These are phyloP conservation scores for Propithecus deckenii DNA, from an alignment of 2,797 vertebrate genomes.

Conservation along the genomic window DNA sequence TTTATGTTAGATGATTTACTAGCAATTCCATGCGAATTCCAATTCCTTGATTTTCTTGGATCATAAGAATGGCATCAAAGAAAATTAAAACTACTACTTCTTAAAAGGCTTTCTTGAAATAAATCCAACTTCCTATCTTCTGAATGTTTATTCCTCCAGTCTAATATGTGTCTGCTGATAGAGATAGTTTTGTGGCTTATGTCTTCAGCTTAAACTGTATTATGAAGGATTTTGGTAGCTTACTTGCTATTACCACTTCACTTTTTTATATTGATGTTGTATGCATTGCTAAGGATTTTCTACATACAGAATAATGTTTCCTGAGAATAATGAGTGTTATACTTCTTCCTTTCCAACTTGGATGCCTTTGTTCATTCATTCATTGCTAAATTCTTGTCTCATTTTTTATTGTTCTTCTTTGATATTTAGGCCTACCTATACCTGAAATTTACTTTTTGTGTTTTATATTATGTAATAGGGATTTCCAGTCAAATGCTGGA, in stretches of 20 bases:
- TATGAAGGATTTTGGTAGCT: background rate
- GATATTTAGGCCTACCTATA: background rate
- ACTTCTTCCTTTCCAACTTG: background rate
- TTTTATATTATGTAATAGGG: background rate
- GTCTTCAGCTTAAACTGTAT: background rate
- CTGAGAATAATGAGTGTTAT: background rate
- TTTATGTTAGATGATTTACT: too few relatives aligned
- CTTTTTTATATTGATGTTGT: too few relatives aligned
- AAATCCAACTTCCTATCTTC: accelerated
- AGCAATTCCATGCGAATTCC: background rate
- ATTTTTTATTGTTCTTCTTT: background rate
- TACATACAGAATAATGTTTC: background rate
- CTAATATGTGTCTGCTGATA: accelerated
- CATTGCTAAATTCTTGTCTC: background rate
- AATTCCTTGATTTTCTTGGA: background rate
- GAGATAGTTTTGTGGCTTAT: background rate
- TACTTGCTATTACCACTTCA: background rate
- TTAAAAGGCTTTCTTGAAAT: background rate
- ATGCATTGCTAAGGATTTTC: background rate
- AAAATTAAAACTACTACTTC: background rate
- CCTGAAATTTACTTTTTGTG: background rate
- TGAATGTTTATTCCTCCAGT: background rate
- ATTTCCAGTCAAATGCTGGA: background rate
- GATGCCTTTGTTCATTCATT: background rate
- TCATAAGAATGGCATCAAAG: background rate